Percentiles rank a stretch among this genome's conserved stretches.
These are phyloP conservation scores for Pollenia angustigena DNA, from an alignment of 2,888 invertebrate genomes.

Conservation along the genomic window DNA sequence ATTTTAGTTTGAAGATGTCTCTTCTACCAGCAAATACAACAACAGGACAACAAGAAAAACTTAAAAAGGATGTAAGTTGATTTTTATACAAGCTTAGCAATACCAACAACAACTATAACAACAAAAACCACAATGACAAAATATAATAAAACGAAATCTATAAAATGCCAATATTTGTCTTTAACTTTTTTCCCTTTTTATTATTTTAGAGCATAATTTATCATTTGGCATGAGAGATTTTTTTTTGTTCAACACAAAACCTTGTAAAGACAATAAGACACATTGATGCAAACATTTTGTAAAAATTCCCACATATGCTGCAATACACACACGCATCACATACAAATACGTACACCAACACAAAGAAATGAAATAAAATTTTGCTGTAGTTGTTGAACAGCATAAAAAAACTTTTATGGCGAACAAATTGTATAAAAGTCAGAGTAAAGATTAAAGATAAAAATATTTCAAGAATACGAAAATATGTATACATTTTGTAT, in stretches of 20 bases:
- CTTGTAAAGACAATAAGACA: slow-evolving; percentile 2
- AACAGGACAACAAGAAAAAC: slow-evolving; percentile 10
- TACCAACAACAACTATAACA: slow-evolving; percentile 10
- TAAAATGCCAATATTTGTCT: slow-evolving; percentile 73
- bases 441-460: slow-evolving; percentile 24
- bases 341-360: too few species aligned
- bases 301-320: slow-evolving; percentile 9
- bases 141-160: slow-evolving; percentile 54
- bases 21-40: not conserved
- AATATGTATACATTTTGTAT: slow-evolving; percentile 6
- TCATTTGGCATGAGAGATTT: slow-evolving; percentile 58
- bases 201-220: slow-evolving; percentile 65
- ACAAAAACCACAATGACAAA: slow-evolving; percentile 28
- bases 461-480: slow-evolving; percentile 32
- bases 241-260: slow-evolving; percentile 1
- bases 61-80: slow-evolving; percentile 58
- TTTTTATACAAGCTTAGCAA: slow-evolving; percentile 34
- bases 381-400: not conserved
- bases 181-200: slow-evolving; percentile 33
- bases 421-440: slow-evolving; percentile 52
- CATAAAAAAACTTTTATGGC: slow-evolving; percentile 34
- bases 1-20: not conserved
- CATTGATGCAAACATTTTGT: slow-evolving; percentile 18
- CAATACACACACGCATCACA: not conserved
- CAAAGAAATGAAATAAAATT: not conserved